Evolutionary conservation across 2,888 invertebrate species (phyloP), one percentile per base, ranked within the genome.

Genomic region (Epirrhoe tristata): DNA sequence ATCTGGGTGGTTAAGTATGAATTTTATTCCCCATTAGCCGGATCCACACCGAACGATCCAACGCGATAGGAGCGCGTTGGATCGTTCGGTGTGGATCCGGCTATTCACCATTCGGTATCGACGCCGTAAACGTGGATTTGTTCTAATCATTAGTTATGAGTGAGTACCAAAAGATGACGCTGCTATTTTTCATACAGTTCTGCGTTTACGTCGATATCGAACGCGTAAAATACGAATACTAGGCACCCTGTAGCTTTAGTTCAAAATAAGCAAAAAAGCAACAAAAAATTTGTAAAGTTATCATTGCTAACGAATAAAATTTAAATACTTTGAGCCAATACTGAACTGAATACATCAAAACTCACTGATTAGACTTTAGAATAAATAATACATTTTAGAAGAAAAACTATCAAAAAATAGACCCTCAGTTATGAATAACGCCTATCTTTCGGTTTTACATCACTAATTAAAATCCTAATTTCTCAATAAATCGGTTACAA

Each of bases 261-360:
- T 64, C 64, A 68, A 64, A 58, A 59, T 65, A 66, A 70, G 70
- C 65, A 62, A 71, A 66, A 54, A 70, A 71, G 61, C 62, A 58
- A 64, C 61, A 58, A 66, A 67, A 46, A 48, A 60, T 59, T 66
- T 69, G 71, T 74, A 77, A 75, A 76, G 60, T 72, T 70, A 76
- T 81, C 84, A 63, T 67, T 66, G 67, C 63, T 67, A 71, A 64
- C 53, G 60, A 63, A 63, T 59, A 64, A 50, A 70, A 65, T 71
- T 71, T 61, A 77, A 91, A 90, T 91, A 91, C 88, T 91, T 88
- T 85, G 84, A 88, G 89, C 90, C 92, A 91, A 91, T 91, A 91
- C 90, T 90, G 89, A 84, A 84, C 66, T 75, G 83, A 75, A 78
- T 77, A 76, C 78, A 77, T 74, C 66, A 50, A 72, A 71, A 74